These are phyloP conservation scores for Peribatodes rhomboidaria DNA, from an alignment of 2,888 invertebrate species.

Conservation along the genomic window DNA sequence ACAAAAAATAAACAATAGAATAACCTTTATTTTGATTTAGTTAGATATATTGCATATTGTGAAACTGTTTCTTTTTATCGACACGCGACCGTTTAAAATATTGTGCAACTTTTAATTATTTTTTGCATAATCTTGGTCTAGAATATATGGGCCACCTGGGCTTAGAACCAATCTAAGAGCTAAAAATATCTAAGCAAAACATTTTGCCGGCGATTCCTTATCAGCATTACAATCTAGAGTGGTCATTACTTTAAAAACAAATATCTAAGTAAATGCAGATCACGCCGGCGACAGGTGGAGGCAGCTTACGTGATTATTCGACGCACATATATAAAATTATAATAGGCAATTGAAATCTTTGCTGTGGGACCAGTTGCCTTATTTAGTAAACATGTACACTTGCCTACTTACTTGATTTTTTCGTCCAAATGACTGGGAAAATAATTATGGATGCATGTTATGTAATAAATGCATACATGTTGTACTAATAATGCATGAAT, in stretches of 20 bases:
- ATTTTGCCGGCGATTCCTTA: slow-evolving; percentile 36
- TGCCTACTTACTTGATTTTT: no score
- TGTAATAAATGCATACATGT: no score
- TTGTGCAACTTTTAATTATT: no score
- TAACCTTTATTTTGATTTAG: slow-evolving; percentile 59
- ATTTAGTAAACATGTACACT: not conserved
- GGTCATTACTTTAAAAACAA: slow-evolving; percentile 32
- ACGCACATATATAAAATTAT: slow-evolving; percentile 14
- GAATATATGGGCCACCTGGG: slow-evolving; percentile 43
- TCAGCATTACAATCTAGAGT: slow-evolving; percentile 32
- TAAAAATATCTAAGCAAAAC: slow-evolving; percentile 41
- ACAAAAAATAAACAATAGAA: slow-evolving; percentile 64
- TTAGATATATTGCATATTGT: slow-evolving; percentile 25
- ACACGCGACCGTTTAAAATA: slow-evolving; percentile 6
- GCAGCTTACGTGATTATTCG: slow-evolving; percentile 22
- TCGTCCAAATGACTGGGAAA: no score
- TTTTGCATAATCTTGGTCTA: not conserved
- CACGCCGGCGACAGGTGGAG: slow-evolving; percentile 25
- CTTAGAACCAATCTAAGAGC: slow-evolving; percentile 24
- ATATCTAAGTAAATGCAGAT: slow-evolving; percentile 27
- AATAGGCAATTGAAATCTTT: slow-evolving; percentile 11
- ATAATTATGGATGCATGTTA: no score
- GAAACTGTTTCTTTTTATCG: slow-evolving; percentile 6
- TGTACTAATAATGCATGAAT: no score
- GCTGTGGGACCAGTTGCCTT: not conserved